Evolutionary conservation across 1,140 invertebrate genomes (phyloP).

Genomic region (Trigoniulus corallinus): DNA sequence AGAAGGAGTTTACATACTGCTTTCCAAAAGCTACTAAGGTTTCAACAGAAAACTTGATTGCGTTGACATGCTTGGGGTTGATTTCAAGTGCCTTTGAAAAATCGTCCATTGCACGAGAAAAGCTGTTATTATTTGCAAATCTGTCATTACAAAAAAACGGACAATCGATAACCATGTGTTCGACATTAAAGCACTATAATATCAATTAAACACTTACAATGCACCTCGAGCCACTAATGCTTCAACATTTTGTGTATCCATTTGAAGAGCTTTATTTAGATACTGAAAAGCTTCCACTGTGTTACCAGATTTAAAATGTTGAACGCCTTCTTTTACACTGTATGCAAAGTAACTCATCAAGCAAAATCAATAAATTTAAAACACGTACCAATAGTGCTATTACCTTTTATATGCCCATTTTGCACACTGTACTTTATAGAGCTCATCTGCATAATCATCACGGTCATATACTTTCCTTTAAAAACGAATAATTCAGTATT

Average conservation of each 20-base stretch:
- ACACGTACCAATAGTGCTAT: too few relatives aligned
- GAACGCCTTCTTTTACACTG: constrained; percentile 74
- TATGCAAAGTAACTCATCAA: not conserved
- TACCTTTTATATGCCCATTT: constrained; percentile 69
- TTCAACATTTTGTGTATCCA: constrained; percentile 84
- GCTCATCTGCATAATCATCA: constrained; percentile 59
- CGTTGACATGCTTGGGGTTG: constrained; percentile 82
- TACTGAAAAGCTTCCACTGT: constrained; percentile 87
- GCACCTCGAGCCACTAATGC: constrained; percentile 83
- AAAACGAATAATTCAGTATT: constrained; percentile 5
- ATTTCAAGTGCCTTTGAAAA: constrained; percentile 77
- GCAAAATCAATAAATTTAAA: not conserved
- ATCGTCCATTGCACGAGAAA: constrained; percentile 82
- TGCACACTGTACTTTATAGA: constrained; percentile 71
- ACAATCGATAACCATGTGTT: not conserved
- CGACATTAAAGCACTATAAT: constrained; percentile 1
- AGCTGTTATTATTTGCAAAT: constrained; percentile 84
- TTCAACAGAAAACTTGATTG: constrained; percentile 82
- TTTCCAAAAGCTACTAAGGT: constrained; percentile 66
- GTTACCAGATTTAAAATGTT: constrained; percentile 77
- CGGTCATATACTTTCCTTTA: constrained; percentile 52
- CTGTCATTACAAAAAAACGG: constrained; percentile 23
- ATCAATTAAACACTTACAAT: constrained; percentile 33
- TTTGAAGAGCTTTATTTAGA: constrained; percentile 78
- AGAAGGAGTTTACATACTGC: constrained; percentile 43